Conservation (phyloP, 2,113 vertebrate species). For the Noturus placidus region DNA sequence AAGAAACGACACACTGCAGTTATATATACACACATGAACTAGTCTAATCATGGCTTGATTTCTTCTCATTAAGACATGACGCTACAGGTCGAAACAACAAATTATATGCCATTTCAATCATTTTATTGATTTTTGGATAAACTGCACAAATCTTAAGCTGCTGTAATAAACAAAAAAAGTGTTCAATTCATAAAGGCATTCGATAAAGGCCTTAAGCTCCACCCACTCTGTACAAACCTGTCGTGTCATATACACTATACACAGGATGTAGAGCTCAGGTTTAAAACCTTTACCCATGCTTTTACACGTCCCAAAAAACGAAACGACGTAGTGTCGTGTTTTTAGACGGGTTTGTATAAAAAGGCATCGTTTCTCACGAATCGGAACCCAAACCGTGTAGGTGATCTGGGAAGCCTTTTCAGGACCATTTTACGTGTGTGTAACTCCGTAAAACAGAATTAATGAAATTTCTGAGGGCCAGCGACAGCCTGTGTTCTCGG, state of each 20-base stretch:
- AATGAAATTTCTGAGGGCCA: constrained; percentile 25
- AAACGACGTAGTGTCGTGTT: not conserved
- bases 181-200: not conserved
- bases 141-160: not conserved
- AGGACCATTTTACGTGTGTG: not conserved
- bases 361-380: not conserved
- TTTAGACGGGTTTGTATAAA: not conserved
- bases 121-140: not conserved
- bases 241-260: not conserved
- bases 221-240: not conserved
- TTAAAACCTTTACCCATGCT: not conserved
- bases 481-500: constrained; percentile 12
- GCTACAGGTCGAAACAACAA: not conserved
- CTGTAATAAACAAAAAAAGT: not conserved
- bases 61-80: not conserved
- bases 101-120: not conserved
- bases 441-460: not conserved
- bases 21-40: not conserved
- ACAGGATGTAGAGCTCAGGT: not conserved
- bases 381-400: not conserved
- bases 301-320: not conserved
- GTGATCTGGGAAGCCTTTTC: not conserved
- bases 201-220: not conserved
- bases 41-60: not conserved
- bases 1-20: not conserved